Evolutionary conservation across 2,113 vertebrate genomes (phyloP).

Genomic region (Antechinus flavipes): DNA sequence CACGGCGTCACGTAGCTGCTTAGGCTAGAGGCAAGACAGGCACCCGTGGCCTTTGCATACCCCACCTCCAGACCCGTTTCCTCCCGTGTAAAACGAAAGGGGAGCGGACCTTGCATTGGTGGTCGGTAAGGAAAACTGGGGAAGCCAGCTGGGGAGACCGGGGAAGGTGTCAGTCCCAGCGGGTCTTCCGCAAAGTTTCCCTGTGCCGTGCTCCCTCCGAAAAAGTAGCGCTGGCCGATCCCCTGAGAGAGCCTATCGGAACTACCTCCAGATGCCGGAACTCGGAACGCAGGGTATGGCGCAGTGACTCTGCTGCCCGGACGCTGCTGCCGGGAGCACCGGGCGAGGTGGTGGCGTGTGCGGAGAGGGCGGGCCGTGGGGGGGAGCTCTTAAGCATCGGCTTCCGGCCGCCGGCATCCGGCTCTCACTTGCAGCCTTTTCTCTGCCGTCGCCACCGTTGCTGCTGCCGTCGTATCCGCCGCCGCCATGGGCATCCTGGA

Average conservation of each 20-base stretch:
- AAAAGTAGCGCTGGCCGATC: too few species aligned
- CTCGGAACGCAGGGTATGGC: background rate
- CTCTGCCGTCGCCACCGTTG: background rate
- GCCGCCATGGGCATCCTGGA: conserved; percentile 94
- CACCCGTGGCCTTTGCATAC: too few species aligned
- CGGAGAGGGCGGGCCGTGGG: background rate
- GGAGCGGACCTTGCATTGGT: too few species aligned
- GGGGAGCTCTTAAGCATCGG: background rate
- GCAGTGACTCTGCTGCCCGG: conserved; percentile 9
- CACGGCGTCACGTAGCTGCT: background rate
- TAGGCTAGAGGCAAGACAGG: background rate
- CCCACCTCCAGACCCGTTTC: too few species aligned
- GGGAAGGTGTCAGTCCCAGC: background rate
- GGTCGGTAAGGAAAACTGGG: background rate
- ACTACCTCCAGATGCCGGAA: conserved; percentile 64
- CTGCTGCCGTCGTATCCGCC: background rate
- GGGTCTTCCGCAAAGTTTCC: background rate
- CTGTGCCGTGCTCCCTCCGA: too few species aligned
- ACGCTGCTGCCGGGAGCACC: conserved; percentile 39
- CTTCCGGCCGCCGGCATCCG: background rate
- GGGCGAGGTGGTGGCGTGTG: background rate
- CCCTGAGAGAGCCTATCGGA: too few species aligned
- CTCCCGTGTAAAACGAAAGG: too few species aligned
- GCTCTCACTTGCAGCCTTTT: conserved; percentile 17
- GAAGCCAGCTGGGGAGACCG: background rate